Conservation (phyloP, 2,113 vertebrate genomes). For the Passerina amoena region DNA sequence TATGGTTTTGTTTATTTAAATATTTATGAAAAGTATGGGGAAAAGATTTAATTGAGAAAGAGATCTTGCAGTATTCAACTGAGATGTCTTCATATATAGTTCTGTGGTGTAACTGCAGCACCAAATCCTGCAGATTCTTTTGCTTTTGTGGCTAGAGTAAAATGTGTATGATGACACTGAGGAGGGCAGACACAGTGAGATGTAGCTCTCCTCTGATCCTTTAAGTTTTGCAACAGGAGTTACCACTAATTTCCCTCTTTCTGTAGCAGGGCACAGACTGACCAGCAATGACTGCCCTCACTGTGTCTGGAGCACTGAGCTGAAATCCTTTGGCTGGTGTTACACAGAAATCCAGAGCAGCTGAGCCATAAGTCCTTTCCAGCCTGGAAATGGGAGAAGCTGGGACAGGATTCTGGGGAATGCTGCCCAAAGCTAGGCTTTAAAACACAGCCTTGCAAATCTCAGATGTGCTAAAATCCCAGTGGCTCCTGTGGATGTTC, state of each 20-base stretch:
- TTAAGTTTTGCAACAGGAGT: not conserved
- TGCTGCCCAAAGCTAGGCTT: not conserved
- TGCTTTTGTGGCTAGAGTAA: not conserved
- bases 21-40: not conserved
- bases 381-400: not conserved
- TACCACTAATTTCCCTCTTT: not conserved
- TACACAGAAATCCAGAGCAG: not conserved
- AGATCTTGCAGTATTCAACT: not conserved
- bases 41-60: not conserved
- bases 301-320: not conserved
- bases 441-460: not conserved
- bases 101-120: not conserved
- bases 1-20: not conserved
- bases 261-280: accelerated
- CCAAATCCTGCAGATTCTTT: not conserved
- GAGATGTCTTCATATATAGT: not conserved
- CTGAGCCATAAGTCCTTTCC: not conserved
- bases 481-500: not conserved
- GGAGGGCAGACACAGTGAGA: not conserved
- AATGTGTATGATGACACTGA: not conserved
- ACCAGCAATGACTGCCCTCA: not conserved
- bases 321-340: not conserved
- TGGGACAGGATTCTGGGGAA: not conserved
- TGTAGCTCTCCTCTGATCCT: not conserved
- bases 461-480: not conserved